A percentile compares a stretch with the other conserved stretches of the same genome.
Evolutionary conservation across 2,888 invertebrate species (phyloP).

Genomic region (Himalopsyche kuldschensis): DNA sequence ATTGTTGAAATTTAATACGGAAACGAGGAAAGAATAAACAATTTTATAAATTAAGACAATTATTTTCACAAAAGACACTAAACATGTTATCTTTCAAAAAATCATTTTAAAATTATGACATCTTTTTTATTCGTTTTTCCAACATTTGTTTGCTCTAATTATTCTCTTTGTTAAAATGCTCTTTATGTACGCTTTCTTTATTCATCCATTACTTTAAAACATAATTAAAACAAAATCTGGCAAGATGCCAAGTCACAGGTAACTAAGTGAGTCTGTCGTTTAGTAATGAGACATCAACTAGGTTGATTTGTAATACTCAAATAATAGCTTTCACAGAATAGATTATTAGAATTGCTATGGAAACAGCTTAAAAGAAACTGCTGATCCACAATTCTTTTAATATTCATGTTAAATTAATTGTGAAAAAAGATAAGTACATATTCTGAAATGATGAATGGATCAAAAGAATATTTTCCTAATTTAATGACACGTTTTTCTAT

Average conservation of each 20-base stretch:
- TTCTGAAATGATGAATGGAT: no score
- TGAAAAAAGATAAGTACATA: no score
- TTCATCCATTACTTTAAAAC: background rate
- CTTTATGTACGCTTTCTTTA: background rate
- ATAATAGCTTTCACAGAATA: no score
- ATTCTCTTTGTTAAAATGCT: background rate
- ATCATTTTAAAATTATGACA: background rate
- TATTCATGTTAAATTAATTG: no score
- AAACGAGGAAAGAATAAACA: background rate
- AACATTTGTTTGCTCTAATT: background rate
- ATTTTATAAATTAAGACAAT: background rate
- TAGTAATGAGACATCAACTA: no score
- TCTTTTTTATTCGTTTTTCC: background rate
- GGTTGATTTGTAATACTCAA: no score
- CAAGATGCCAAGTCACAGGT: background rate
- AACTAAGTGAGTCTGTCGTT: background rate
- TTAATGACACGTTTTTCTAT: no score
- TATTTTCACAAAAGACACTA: background rate
- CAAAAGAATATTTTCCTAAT: no score
- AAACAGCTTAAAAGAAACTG: no score
- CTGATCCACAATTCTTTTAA: no score
- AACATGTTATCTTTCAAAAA: background rate
- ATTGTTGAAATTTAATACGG: background rate
- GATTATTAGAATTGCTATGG: no score
- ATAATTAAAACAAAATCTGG: background rate